Evolutionary conservation across 2,113 vertebrate genomes (phyloP), one percentile per base, ranked within the genome.

Genomic region (Myotis yumanensis): DNA sequence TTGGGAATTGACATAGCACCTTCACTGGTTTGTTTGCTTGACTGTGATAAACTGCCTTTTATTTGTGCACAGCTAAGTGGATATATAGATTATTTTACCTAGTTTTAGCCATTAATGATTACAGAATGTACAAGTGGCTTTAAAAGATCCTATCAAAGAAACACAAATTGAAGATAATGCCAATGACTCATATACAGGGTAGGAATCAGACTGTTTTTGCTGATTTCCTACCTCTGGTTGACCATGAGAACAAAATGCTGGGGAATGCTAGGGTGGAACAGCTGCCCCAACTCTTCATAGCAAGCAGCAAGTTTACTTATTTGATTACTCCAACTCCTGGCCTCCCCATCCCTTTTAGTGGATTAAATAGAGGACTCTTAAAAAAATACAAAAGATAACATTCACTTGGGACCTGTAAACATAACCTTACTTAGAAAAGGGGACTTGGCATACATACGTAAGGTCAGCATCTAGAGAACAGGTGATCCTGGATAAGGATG

Each of bases 111-210:
- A 64, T 22, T 83, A 62, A 62, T 69, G 14, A 2, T 87, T 48
- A 90, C n/a, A 75, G 88, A 79, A 84, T 46, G 32, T 46, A 59
- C 11, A 81, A 15, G 4, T 91, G 20, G 46, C 9, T 91, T 87
- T 73, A 30, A 80, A 95, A 95, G 37, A 89, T 48, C 71, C 40
- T 92, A 64, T 62, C 59, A 86, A 86, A 95, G n/a, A 87, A 79
- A 73, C 17, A 90, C 32, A 87, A 72, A 84, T 23, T 84, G 40
- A 86, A 89, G 32, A 87, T 71, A 83, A 92, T 22, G 12, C 22
- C 71, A 62, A 82, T 7, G 25, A 90, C 4, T 12, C 6, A 72
- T 79, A 59, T 4, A 66, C 9, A 68, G 11, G 11, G 6, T 64
- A 16, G 37, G n/a, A 52, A 88, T 0, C 81, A 20, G 28, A 59